Percentiles rank a stretch among this genome's conserved stretches.
Evolutionary conservation across 2,113 vertebrate species (phyloP).

Genomic region (Nerophis ophidion): DNA sequence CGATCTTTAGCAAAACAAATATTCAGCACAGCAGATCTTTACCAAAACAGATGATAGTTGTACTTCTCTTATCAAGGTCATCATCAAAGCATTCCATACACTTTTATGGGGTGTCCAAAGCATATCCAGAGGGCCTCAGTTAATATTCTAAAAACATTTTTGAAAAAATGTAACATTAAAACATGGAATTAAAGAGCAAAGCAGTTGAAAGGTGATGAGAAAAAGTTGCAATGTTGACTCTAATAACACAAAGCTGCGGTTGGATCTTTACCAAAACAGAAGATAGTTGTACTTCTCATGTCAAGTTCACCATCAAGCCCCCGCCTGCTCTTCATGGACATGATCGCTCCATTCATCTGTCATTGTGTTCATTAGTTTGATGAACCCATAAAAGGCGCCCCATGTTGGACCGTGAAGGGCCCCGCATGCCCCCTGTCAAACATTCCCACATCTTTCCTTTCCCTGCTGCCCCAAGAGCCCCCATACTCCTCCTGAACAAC

Average conservation of each 20-base stretch:
- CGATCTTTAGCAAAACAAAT: no score
- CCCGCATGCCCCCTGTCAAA: constrained; percentile 52
- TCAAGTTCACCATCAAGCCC: constrained; percentile 31
- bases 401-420: constrained; percentile 52
- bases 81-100: background rate
- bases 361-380: constrained; percentile 53
- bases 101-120: no score
- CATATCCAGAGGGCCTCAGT: no score
- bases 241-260: no score
- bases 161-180: no score
- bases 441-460: constrained; percentile 63
- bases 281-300: background rate
- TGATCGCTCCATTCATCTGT: constrained; percentile 71
- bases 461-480: constrained; percentile 19
- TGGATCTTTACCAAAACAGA: no score
- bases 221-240: no score
- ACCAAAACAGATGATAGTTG: no score
- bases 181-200: no score
- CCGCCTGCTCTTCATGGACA: constrained; percentile 45
- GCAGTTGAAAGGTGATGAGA: no score
- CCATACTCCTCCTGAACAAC: constrained; percentile 2
- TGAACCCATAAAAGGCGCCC: constrained; percentile 68
- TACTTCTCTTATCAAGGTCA: constrained; percentile 28
- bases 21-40: no score
- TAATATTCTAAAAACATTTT: no score